Base-by-base conservation (phyloP, 1,140 invertebrate genomes). In the Galleria mellonella region DNA sequence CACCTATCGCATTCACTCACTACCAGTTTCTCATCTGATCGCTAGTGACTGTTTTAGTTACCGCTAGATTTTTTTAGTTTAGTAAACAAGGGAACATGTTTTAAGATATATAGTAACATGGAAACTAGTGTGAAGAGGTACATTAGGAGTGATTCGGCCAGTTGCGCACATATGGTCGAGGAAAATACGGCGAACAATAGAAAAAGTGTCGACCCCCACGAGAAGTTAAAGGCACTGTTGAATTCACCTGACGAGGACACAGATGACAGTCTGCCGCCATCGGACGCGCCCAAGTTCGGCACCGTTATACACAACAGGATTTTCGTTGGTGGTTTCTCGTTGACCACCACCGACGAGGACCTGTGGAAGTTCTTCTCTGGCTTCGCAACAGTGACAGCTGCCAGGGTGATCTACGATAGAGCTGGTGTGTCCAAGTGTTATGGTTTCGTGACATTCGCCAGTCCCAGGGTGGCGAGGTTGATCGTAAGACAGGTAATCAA, bases 401-500 rank as follows among this genome's bases (percentile, higher is more conserved):
- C 95, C 17, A 97, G 98, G 87, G 98, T 98, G 52, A 98, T 98
- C 61, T 92, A 93, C 59, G 97, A 98, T 81, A 87, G 96, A 60
- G 95, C 95, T 52, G 96, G 96, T 2, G 94, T 97, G 0, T 97
- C 96, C 29, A 97, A 97, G 88, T 97, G 97, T 35, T 97, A 97
- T 65, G 96, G 95, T 3, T 97, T 98, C 87, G 95, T 98, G 32
- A 98, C 97, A 9, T 98, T 98, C 87, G 96, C 79, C 2, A 87
- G 83, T 32, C 83, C 83, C 0, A 69, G 83, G 44, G 83, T 86
- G 32, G 83, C 86, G 1, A 75, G 82, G 43, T 55, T 82, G 38
- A 87, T 87, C 36, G 86, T 87, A 2, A 87, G 86, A 57, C 83
- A 86, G 83, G 86, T 82, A 30, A 55, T n/a, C n/a, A n/a, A n/a